Conservation (phyloP, 1,140 invertebrate species). For the Theocolax elegans region DNA sequence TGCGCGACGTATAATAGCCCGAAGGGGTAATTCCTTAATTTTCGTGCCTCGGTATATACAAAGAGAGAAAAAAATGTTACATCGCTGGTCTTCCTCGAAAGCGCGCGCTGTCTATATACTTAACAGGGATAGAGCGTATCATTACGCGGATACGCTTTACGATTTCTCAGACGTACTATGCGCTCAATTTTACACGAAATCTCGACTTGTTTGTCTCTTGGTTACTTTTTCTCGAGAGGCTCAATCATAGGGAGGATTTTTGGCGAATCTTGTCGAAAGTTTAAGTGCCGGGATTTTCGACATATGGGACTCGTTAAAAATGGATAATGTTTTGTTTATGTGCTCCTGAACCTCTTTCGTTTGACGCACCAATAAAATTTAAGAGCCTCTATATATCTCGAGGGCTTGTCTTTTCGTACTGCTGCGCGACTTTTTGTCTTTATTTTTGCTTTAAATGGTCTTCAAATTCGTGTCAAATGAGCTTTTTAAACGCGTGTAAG, state of each 20-base stretch:
- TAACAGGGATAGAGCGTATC: conserved; percentile 50
- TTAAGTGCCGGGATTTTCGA: conserved; percentile 16
- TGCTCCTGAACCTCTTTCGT: neutral
- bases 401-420: neutral
- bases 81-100: conserved; percentile 45
- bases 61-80: conserved; percentile 39
- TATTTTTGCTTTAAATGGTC: neutral
- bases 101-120: conserved; percentile 46
- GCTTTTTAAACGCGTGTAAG: neutral
- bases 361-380: conserved; percentile 13
- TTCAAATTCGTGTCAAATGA: neutral
- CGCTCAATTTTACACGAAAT: conserved; percentile 26
- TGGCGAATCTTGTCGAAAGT: conserved; percentile 28
- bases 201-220: conserved; percentile 16
- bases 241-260: neutral
- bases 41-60: too few species aligned
- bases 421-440: neutral
- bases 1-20: conserved; percentile 12
- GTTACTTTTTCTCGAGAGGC: neutral
- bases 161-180: conserved; percentile 48
- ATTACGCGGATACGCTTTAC: conserved; percentile 54
- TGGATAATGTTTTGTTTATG: conserved; percentile 32
- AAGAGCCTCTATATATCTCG: neutral
- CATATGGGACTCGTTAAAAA: conserved; percentile 25
- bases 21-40: conserved; percentile 51